Conservation (phyloP, 2,797 vertebrate genomes). For the Poecilia picta region DNA sequence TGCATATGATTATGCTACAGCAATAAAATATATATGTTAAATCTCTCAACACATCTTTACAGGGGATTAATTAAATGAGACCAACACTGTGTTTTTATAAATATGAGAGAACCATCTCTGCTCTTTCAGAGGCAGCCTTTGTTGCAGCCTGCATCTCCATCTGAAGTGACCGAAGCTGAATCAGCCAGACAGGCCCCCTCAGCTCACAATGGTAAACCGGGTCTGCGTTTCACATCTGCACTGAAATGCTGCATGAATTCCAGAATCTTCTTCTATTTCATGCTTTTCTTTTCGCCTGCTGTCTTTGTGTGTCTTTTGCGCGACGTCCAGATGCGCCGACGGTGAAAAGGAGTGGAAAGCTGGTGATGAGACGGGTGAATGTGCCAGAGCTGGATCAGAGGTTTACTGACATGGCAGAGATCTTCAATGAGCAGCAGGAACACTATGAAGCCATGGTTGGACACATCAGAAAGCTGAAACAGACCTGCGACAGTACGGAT, state of each 20-base stretch:
- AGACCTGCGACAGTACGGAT: slow-evolving; percentile 51
- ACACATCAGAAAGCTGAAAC: slow-evolving; percentile 57
- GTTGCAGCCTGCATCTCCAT: slow-evolving; percentile 44
- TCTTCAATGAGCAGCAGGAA: slow-evolving; percentile 80
- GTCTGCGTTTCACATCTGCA: not conserved
- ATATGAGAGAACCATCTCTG: not conserved
- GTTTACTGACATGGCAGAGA: slow-evolving; percentile 76
- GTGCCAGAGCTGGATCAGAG: slow-evolving; percentile 74
- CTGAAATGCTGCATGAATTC: not conserved
- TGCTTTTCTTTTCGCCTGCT: not conserved
- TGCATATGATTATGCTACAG: not conserved
- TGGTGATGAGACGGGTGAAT: slow-evolving; percentile 67
- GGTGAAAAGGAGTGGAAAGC: slow-evolving; percentile 40
- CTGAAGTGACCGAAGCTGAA: slow-evolving; percentile 42
- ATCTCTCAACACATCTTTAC: not conserved
- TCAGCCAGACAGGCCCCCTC: slow-evolving; percentile 67
- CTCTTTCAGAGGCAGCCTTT: slow-evolving; percentile 75
- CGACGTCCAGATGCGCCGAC: slow-evolving; percentile 36
- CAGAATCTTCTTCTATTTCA: not conserved
- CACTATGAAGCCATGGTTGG: slow-evolving; percentile 65
- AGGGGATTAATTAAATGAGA: not conserved
- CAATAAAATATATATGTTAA: not conserved
- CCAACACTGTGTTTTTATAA: not conserved
- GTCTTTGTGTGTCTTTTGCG: not conserved
- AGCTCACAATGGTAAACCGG: slow-evolving; percentile 37